Conservation (phyloP, 2,113 vertebrate genomes). For the Fregata magnificens region DNA sequence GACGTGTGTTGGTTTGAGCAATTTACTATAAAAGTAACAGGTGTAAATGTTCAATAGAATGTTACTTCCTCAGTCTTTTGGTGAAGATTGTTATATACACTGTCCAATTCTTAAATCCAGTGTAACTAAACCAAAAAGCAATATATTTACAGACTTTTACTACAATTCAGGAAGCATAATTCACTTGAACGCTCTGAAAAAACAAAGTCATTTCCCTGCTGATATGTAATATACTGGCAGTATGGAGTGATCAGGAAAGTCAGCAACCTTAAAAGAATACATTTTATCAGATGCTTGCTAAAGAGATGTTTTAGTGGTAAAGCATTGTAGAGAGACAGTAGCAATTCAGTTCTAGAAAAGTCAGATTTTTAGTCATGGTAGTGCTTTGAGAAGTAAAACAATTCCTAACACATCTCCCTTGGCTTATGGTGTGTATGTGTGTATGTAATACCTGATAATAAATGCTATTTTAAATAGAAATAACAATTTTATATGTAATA, state of each 20-base stretch:
- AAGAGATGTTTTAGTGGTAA: background rate
- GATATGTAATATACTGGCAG: background rate
- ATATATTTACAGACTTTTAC: background rate
- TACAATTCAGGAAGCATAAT: background rate
- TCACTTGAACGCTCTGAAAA: background rate
- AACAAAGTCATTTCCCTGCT: background rate
- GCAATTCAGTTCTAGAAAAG: background rate
- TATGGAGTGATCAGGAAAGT: background rate
- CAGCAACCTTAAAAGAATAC: background rate
- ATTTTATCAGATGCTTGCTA: background rate
- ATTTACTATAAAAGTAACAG: background rate
- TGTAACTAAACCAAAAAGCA: background rate
- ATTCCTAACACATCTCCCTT: background rate
- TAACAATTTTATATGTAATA: background rate
- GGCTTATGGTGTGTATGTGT: background rate
- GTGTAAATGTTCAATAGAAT: background rate
- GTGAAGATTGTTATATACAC: background rate
- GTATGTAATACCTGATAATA: background rate
- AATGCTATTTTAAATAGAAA: background rate
- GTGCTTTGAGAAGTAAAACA: background rate
- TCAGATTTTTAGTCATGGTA: background rate
- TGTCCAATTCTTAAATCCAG: background rate
- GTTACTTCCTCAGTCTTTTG: background rate
- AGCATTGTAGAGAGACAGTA: background rate
- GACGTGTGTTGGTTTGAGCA: background rate